phyloP scores from a whole-genome alignment of 2,888 invertebrate genomes.

The Altica lythri region DNA sequence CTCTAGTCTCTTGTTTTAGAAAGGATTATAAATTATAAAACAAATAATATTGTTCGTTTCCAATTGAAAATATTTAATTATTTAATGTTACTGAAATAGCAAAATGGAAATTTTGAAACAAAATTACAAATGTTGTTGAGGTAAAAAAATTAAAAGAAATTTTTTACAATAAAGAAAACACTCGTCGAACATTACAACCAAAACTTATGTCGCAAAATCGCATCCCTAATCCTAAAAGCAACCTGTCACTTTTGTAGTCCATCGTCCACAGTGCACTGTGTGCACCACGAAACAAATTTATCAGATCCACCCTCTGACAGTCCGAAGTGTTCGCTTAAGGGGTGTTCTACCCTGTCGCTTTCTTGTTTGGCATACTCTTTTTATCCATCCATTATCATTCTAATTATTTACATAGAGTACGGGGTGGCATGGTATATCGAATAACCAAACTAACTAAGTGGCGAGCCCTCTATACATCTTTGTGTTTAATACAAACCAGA shows the following conservation, averaged over 20 bases:
- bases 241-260: constrained; percentile 51
- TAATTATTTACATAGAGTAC: constrained; percentile 57
- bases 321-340: constrained; percentile 51
- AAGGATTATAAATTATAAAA: too few species aligned
- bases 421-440: constrained; percentile 49
- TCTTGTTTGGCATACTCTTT: constrained; percentile 56
- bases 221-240: constrained; percentile 42
- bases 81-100: too few species aligned
- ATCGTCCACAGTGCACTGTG: constrained; percentile 46
- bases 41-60: too few species aligned
- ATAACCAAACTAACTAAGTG: constrained; percentile 58
- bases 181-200: background rate
- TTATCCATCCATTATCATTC: constrained; percentile 59
- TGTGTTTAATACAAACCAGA: background rate
- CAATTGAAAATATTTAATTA: too few species aligned
- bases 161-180: too few species aligned
- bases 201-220: constrained; percentile 16
- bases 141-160: too few species aligned
- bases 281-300: constrained; percentile 56
- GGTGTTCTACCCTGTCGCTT: constrained; percentile 47
- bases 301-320: constrained; percentile 55
- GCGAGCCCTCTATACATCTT: constrained; percentile 45
- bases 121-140: too few species aligned
- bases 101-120: too few species aligned
- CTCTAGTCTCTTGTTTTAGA: too few species aligned